These are phyloP conservation scores for Ondatra zibethicus DNA, from an alignment of 2,113 vertebrate genomes.

Conservation along the genomic window DNA sequence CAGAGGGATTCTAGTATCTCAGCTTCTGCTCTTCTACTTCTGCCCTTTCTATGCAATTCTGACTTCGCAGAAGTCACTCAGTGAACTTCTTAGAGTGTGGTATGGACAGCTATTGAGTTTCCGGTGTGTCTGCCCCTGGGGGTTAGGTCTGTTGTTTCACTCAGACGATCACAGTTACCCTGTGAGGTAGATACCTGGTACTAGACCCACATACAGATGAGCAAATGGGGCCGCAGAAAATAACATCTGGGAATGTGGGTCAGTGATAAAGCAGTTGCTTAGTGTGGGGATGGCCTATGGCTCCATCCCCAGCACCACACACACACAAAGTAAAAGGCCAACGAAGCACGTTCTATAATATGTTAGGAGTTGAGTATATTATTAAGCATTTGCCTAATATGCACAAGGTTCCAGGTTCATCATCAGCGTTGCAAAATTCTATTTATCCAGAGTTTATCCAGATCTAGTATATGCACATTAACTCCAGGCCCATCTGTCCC, in stretches of 20 bases:
- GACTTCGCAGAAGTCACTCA: background rate
- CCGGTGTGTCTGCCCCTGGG: background rate
- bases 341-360: background rate
- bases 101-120: background rate
- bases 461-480: background rate
- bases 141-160: background rate
- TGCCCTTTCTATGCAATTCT: background rate
- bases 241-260: background rate
- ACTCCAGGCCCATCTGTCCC: background rate
- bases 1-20: background rate
- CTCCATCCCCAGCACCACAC: background rate
- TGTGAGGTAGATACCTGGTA: background rate
- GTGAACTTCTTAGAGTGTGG: background rate
- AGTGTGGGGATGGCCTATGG: background rate
- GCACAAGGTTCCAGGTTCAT: background rate
- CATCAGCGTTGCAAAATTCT: background rate
- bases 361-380: background rate
- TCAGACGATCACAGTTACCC: background rate
- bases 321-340: background rate
- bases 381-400: background rate
- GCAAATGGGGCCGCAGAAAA: background rate
- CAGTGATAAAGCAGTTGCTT: background rate
- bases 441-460: background rate
- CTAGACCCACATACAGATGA: background rate
- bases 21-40: background rate